These are phyloP conservation scores for Achroia grisella DNA, from an alignment of 1,140 invertebrate genomes.

Conservation along the genomic window DNA sequence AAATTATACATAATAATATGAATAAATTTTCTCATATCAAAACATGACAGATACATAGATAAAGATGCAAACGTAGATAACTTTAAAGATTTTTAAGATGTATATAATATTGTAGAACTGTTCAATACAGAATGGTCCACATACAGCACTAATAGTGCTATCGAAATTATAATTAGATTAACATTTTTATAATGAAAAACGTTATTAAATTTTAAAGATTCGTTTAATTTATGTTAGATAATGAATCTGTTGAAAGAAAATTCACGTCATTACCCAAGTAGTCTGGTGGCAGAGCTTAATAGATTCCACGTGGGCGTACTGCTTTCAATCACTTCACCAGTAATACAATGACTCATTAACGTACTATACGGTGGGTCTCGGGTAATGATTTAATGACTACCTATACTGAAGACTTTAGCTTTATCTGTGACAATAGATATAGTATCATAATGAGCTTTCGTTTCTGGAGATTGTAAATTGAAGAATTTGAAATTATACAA, in stretches of 20 bases:
- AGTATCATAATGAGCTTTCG: too few relatives aligned
- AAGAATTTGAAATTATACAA: background rate
- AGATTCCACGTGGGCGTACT: conserved; percentile 28
- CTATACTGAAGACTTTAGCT: conserved; percentile 15
- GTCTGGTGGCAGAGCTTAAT: conserved; percentile 19
- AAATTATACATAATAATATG: too few relatives aligned
- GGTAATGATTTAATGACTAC: conserved; percentile 16
- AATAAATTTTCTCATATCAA: too few relatives aligned
- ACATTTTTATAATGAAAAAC: too few relatives aligned
- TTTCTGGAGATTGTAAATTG: background rate
- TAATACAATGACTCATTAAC: conserved; percentile 37
- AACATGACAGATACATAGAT: too few relatives aligned
- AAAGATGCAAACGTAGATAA: too few relatives aligned
- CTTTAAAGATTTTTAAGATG: too few relatives aligned
- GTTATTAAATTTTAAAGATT: too few relatives aligned
- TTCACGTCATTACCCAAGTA: conserved; percentile 15
- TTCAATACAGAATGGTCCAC: too few relatives aligned
- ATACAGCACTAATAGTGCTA: too few relatives aligned
- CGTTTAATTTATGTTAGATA: background rate
- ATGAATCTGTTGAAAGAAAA: conserved; percentile 7
- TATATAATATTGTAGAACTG: too few relatives aligned
- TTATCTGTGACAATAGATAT: conserved; percentile 3
- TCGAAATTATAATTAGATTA: too few relatives aligned
- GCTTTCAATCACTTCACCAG: conserved; percentile 24
- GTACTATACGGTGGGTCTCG: conserved; percentile 12